Base-by-base conservation (phyloP, 1,140 invertebrate species). In the Drosophila mayri region DNA sequence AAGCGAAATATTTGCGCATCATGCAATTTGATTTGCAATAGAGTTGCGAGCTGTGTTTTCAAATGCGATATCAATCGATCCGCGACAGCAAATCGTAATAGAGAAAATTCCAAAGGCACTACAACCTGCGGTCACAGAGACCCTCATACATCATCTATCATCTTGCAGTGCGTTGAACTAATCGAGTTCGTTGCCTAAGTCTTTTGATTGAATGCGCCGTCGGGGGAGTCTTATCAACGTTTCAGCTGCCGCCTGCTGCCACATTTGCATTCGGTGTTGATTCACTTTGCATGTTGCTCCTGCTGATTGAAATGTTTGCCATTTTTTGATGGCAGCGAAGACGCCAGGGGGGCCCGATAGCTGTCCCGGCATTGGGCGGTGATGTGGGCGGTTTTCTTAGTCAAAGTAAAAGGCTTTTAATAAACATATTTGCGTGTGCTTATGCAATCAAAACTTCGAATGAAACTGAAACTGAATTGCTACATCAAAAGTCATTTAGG, bases 11-110 rank as follows among this genome's bases (percentile, higher is more conserved):
- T 85, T 84, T 84, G 84, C 83, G 64, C 80, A 87, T 87, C 83
- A 87, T 88, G 84, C 84, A 83, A 84, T 74, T 87, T 87, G 83
- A 87, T 87, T 87, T 88, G 84, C 67, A 76, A 86, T 40, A 54
- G 41, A 66, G 68, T 41, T 75, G n/a, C 52, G 60, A 68, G 47
- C 50, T 88, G 61, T 70, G 37, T 65, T 73, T 88, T 85, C 54
- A 28, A 84, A 54, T 76, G 71, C 61, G 76, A 72, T 76, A 62
- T 79, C 81, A 59, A 70, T 75, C 68, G 68, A 72, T 35, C 28
- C 18, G 20, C 37, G 37, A 59, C 52, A 35, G 57, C 54, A 72
- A 71, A 25, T 47, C 43, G 66, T 30, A 72, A 59, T 49, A 30
- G 68, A 25, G 67, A 71, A 72, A 71, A 49, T 40, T 59, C 20